Base-by-base conservation (phyloP, 2,113 vertebrate genomes). In the Furnarius figulus region DNA sequence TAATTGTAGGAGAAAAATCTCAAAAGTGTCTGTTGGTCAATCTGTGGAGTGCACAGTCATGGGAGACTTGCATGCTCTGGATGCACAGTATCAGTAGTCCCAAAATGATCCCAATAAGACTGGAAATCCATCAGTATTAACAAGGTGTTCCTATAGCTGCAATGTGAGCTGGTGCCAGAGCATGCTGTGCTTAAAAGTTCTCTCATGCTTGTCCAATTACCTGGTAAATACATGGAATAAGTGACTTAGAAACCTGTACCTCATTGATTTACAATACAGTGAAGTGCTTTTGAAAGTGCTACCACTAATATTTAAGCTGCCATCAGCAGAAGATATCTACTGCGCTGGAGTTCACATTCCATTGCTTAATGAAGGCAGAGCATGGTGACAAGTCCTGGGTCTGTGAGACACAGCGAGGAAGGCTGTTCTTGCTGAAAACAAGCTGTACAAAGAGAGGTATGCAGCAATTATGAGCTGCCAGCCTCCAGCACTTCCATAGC, bases 341-440 rank as follows among this genome's bases (percentile, higher is more conserved):
- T 0, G 0, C 9, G 13, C 35, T 52, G 28, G 33, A 61, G 40
- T 46, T 90, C 37, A 68, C 24, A n/a, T 12, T 7, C 30, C 9
- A 5, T 3, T 72, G 20, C 75, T 85, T n/a, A 47, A 66, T 70
- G 59, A 86, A 56, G 65, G 40, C n/a, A 76, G 21, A 35, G 12
- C 39, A 47, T 15, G 52, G 14, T 40, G 75, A 61, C 30, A 76
- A 76, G 42, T 58, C 12, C 8, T 25, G n/a, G 10, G 15, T 28
- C 53, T 49, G 9, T 0, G 0, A 89, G 13, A 46, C 31, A 14
- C 53, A 83, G 17, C 23, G 65, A 23, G 2, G 6, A 82, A 56
- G 14, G 17, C 19, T 88, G 21, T 30, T 90, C 20, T 7, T 70
- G 37, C 28, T 10, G 37, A 50, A 93, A 90, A 70, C 30, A 76